These are phyloP conservation scores for Ephydatia muelleri DNA, from an alignment of 37 sponge, comb jelly and placozoan genomes.

Conservation along the genomic window DNA sequence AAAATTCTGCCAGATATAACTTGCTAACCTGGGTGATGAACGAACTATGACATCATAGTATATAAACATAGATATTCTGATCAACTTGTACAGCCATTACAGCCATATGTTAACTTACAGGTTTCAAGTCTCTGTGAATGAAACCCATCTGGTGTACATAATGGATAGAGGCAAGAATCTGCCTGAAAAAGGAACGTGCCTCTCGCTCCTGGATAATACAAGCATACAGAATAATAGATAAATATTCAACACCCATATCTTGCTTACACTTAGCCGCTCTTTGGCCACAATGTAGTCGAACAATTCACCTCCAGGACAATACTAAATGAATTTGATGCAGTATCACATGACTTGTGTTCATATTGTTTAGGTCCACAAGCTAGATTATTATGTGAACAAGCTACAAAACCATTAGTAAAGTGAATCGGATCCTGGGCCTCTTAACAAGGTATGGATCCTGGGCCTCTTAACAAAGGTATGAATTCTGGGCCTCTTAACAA, in stretches of 20 bases:
- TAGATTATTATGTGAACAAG: too few species aligned
- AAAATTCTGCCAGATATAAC: background rate
- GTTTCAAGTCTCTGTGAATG: conserved; percentile 89
- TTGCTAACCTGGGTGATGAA: background rate
- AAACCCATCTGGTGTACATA: conserved; percentile 81
- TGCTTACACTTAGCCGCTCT: conserved; percentile 76
- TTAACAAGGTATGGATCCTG: too few species aligned
- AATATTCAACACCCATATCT: background rate
- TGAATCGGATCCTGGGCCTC: too few species aligned
- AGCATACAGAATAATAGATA: background rate
- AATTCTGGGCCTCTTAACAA: too few species aligned
- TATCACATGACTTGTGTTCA: background rate
- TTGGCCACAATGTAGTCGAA: conserved; percentile 97
- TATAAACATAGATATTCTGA: too few species aligned
- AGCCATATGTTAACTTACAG: conserved; percentile 53
- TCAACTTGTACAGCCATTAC: too few species aligned
- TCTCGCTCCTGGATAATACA: conserved; percentile 76
- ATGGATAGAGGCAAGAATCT: conserved; percentile 79
- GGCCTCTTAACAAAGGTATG: too few species aligned
- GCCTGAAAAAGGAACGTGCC: conserved; percentile 88
- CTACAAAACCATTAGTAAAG: too few species aligned
- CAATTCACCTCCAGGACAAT: conserved; percentile 92
- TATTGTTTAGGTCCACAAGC: too few species aligned
- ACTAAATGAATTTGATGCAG: conserved; percentile 35
- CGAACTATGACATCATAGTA: background rate